phyloP scores from a whole-genome alignment of 2,797 vertebrate genomes.

The Pangasius mekongensis region DNA sequence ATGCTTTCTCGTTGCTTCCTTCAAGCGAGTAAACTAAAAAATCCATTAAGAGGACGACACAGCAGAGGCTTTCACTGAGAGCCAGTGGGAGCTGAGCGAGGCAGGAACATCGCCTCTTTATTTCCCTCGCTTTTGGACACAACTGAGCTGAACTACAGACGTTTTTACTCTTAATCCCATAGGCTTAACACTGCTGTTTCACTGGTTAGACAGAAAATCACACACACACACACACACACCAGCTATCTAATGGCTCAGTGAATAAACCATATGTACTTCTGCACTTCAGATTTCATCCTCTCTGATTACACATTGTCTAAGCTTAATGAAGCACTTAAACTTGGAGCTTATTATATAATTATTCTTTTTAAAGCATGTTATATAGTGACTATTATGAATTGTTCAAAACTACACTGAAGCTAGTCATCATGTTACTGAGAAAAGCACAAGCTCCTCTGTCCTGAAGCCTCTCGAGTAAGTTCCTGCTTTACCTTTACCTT shows the following conservation, averaged over 20 bases:
- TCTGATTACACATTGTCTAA: neutral
- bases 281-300: neutral
- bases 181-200: neutral
- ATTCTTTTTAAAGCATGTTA: neutral
- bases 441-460: neutral
- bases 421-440: neutral
- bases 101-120: neutral
- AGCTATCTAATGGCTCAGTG: neutral
- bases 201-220: neutral
- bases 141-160: neutral
- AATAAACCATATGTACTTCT: neutral
- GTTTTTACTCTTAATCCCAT: neutral
- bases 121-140: neutral
- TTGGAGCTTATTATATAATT: neutral
- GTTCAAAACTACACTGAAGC: neutral
- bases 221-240: neutral
- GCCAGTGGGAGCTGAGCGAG: slow-evolving; percentile 28
- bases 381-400: neutral
- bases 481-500: neutral
- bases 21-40: slow-evolving; percentile 19
- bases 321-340: neutral
- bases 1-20: neutral
- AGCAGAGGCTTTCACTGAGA: slow-evolving; percentile 65
- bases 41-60: slow-evolving; percentile 52
- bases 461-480: neutral